Base-by-base conservation (phyloP, 2,113 vertebrate genomes). In the Vimba vimba region DNA sequence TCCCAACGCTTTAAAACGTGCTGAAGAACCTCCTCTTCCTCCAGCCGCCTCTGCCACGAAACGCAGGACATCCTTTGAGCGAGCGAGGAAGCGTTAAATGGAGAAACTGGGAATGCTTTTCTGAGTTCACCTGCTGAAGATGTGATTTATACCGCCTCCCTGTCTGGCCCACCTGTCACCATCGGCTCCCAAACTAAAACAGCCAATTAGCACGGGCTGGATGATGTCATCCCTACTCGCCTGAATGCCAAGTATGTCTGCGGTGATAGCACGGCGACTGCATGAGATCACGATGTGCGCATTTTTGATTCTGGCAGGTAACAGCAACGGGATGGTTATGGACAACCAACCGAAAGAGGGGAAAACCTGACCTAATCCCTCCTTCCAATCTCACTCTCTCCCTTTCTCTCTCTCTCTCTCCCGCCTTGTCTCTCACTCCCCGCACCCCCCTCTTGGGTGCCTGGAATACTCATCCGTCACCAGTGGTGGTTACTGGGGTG, bases 391-490 rank as follows among this genome's bases (percentile, higher is more conserved):
- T 79, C 79, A 36, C 50, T 59, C 62, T 33, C 55, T 68, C 74
- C 45, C 25, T 69, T 45, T 55, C 52, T 55, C 52, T 55, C 12
- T 55, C 52, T 55, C 12, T 9, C 17, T 39, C 85, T 60, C 62
- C 45, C 47, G 8, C 9, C 21, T 77, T 80, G 68, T 60, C 79
- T 87, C 84, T 36, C 33, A 39, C 75, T 78, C 79, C 25, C 82
- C 43, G 12, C 68, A 13, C 83, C 85, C 81, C 60, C 86, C 86
- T 84, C 88, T 84, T 90, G 86, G 66, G 88, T 89, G 62, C 92
- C 89, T 94, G 91, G 93, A 91, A 92, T 95, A 92, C 86, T 94
- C 95, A 96, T 97, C 95, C 71, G 93, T 96, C 97, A 96, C 94
- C 93, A 95, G 89, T 87, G 86, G 92, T 73, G 93, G 92, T 92